Conservation (phyloP, 2,888 invertebrate species). For the Pandemis heparana region DNA sequence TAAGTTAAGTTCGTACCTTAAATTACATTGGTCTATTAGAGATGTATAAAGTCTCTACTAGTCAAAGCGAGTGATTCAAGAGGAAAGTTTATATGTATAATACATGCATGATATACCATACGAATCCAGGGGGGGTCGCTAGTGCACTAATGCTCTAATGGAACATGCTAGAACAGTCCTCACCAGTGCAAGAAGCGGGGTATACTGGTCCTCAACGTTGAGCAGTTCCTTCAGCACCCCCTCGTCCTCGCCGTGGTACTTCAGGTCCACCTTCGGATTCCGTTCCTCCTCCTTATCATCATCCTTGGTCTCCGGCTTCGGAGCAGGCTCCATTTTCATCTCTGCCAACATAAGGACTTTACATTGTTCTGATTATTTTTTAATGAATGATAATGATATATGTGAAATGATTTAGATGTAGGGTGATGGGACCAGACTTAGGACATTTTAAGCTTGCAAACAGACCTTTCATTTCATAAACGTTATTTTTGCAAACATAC, state of each 20-base stretch:
- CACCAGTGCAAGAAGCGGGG: conserved; percentile 54
- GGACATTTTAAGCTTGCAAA: too few species aligned
- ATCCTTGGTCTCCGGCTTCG: conserved; percentile 49
- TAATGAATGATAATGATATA: background rate
- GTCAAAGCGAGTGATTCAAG: too few species aligned
- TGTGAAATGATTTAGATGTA: background rate
- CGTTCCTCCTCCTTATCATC: conserved; percentile 49
- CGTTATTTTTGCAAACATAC: too few species aligned
- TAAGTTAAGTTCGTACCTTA: too few species aligned
- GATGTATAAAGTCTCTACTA: too few species aligned
- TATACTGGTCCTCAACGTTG: conserved; percentile 68
- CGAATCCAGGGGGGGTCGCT: too few species aligned
- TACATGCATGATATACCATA: too few species aligned
- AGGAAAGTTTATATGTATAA: too few species aligned
- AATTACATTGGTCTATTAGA: too few species aligned
- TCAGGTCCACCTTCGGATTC: conserved; percentile 36
- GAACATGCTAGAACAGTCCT: conserved; percentile 40
- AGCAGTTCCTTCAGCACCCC: conserved; percentile 66
- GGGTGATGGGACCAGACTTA: too few species aligned
- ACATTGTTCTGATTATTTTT: conserved; percentile 35
- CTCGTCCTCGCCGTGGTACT: conserved; percentile 59
- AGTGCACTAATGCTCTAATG: too few species aligned
- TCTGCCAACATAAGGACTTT: conserved; percentile 45
- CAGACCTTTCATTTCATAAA: too few species aligned
- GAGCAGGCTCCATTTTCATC: conserved; percentile 51